A percentile compares a stretch with the other conserved stretches of the same genome.
Evolutionary conservation across 2,888 invertebrate species (phyloP).

Genomic region (Carabus problematicus): DNA sequence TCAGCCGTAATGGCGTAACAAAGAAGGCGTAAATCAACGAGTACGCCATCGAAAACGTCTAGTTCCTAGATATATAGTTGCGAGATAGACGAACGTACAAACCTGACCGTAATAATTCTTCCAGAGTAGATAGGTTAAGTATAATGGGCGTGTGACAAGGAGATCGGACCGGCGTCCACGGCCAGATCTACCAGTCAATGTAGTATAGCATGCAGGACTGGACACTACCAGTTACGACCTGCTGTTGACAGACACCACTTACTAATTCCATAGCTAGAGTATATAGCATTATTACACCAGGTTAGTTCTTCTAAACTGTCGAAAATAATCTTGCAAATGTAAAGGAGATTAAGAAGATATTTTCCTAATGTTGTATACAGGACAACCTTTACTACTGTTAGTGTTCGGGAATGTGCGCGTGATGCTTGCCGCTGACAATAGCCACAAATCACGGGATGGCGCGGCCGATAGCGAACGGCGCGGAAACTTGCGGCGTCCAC

Average conservation of each 20-base stretch:
- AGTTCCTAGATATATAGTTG: constrained; percentile 51
- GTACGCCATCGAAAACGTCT: constrained; percentile 52
- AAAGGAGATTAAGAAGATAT: too few species aligned
- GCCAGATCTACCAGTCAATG: too few species aligned
- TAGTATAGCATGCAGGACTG: too few species aligned
- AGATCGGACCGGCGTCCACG: constrained; percentile 43
- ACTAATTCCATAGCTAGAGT: too few species aligned
- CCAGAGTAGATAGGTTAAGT: constrained; percentile 52
- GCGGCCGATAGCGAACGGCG: constrained; percentile 19
- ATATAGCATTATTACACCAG: too few species aligned
- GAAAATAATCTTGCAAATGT: too few species aligned
- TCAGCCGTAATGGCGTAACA: constrained; percentile 51
- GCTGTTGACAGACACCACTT: too few species aligned
- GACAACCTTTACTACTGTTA: not conserved
- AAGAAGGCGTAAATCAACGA: constrained; percentile 53
- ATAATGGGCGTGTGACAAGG: constrained; percentile 52
- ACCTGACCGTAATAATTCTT: constrained; percentile 55
- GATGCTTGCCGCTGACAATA: constrained; percentile 39
- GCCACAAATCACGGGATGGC: constrained; percentile 40
- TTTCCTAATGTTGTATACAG: too few species aligned
- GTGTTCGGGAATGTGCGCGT: constrained; percentile 8
- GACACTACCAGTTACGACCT: too few species aligned
- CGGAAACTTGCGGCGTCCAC: constrained; percentile 22
- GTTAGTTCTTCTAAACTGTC: too few species aligned
- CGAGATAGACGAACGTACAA: constrained; percentile 51